Conservation (phyloP, 2,113 vertebrate species). For the Cygnus buccinator region DNA sequence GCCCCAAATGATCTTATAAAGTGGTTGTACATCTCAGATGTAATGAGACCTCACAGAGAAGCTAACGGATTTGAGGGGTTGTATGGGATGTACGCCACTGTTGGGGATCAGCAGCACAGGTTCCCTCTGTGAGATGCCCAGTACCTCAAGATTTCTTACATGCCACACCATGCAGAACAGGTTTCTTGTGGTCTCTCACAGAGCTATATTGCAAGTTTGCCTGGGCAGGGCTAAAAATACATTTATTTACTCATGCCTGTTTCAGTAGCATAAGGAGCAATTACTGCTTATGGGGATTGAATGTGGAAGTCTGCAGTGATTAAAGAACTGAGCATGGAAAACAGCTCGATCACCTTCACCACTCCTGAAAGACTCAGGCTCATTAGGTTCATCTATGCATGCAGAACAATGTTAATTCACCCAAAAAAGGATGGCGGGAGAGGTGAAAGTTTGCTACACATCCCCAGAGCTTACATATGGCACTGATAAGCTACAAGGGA, state of each 20-base stretch:
- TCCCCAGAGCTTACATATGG: conserved; percentile 19
- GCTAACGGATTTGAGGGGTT: neutral
- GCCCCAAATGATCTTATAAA: neutral
- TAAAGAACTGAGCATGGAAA: conserved; percentile 21
- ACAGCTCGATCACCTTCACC: conserved; percentile 32
- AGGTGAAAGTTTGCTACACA: conserved; percentile 5
- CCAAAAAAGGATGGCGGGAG: neutral
- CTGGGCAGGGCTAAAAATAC: neutral
- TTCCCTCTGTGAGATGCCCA: neutral
- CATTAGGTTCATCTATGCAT: conserved; percentile 45
- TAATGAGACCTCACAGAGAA: neutral
- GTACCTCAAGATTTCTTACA: neutral
- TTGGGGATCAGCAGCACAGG: neutral
- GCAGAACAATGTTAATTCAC: conserved; percentile 39
- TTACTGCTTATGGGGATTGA: neutral
- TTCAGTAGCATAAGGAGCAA: neutral
- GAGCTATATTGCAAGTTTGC: neutral
- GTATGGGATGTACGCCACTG: neutral
- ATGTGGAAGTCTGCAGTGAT: neutral
- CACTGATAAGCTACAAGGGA: neutral
- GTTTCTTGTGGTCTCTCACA: neutral
- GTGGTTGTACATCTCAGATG: neutral
- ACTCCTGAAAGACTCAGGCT: conserved; percentile 21
- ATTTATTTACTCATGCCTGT: neutral
- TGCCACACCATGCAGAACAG: fast-evolving